Percentiles rank a stretch among this genome's conserved stretches.
Evolutionary conservation across 2,797 vertebrate species (phyloP).

Genomic region (Pelodytes ibericus): DNA sequence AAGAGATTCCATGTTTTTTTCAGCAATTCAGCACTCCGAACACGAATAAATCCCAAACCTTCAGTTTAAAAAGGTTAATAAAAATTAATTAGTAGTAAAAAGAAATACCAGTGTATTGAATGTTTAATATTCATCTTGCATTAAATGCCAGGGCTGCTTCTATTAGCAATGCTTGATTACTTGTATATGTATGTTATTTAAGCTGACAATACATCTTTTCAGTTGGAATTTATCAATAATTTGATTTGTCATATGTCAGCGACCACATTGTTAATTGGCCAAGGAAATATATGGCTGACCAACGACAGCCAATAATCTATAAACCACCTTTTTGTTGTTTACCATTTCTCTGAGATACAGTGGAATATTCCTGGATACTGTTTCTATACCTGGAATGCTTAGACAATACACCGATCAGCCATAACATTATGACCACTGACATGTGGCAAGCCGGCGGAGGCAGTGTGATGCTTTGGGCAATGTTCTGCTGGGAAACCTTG

Average conservation of each 20-base stretch:
- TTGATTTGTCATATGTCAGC: slow-evolving; percentile 46
- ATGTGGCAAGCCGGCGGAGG: too few species aligned
- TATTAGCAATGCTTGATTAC: slow-evolving; percentile 28
- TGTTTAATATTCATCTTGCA: slow-evolving; percentile 37
- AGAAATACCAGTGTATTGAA: slow-evolving; percentile 16
- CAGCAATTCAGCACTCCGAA: slow-evolving; percentile 4
- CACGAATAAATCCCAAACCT: background rate
- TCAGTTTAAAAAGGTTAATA: slow-evolving; percentile 5
- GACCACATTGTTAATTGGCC: slow-evolving; percentile 35
- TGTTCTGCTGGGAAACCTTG: too few species aligned
- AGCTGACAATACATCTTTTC: slow-evolving; percentile 42
- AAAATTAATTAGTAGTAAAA: slow-evolving; percentile 15
- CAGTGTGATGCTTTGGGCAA: too few species aligned
- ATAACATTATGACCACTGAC: too few species aligned
- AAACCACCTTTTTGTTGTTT: slow-evolving; percentile 10
- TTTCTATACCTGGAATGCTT: too few species aligned
- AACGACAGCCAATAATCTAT: slow-evolving; percentile 47
- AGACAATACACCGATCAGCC: too few species aligned
- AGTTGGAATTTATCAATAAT: slow-evolving; percentile 31
- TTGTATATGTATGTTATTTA: slow-evolving; percentile 27
- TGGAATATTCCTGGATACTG: too few species aligned
- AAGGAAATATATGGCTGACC: slow-evolving; percentile 28
- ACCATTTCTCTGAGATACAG: slow-evolving; percentile 17
- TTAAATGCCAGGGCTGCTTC: slow-evolving; percentile 11
- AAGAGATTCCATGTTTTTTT: background rate